Conservation (phyloP, 2,888 invertebrate genomes). For the Dolichopus griseipennis region DNA sequence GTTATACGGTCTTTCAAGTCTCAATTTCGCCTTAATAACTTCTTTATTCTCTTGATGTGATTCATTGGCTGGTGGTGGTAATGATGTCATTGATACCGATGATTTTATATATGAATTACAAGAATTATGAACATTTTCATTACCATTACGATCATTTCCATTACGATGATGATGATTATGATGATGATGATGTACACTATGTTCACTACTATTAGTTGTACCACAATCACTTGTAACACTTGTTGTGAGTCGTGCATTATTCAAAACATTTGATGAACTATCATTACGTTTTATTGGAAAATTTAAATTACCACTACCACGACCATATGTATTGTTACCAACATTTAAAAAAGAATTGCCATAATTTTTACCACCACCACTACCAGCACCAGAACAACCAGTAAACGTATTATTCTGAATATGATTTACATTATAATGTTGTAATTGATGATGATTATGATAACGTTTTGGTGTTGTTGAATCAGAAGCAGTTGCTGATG, state of each 20-base stretch:
- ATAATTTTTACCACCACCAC: background rate
- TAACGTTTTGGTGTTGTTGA: background rate
- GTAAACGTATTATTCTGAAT: background rate
- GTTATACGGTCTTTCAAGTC: slow-evolving; percentile 66
- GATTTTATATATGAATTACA: slow-evolving; percentile 32
- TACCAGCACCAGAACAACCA: too few species aligned
- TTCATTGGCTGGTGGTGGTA: slow-evolving; percentile 60
- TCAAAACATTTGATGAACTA: background rate
- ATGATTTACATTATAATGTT: background rate
- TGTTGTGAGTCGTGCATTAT: background rate
- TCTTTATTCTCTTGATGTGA: slow-evolving; percentile 45
- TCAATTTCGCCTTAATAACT: slow-evolving; percentile 46
- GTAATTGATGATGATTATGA: background rate
- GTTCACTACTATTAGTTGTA: background rate
- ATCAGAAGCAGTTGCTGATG: background rate
- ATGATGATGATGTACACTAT: too few species aligned
- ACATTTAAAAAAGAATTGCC: background rate
- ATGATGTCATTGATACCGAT: slow-evolving; percentile 63
- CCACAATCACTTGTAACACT: background rate
- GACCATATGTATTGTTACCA: background rate
- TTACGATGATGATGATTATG: too few species aligned
- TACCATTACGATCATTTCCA: background rate
- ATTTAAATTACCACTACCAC: background rate
- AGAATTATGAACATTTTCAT: background rate
- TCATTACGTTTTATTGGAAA: background rate